These are phyloP conservation scores for Sturnira hondurensis DNA, from an alignment of 2,113 vertebrate species.

Conservation along the genomic window DNA sequence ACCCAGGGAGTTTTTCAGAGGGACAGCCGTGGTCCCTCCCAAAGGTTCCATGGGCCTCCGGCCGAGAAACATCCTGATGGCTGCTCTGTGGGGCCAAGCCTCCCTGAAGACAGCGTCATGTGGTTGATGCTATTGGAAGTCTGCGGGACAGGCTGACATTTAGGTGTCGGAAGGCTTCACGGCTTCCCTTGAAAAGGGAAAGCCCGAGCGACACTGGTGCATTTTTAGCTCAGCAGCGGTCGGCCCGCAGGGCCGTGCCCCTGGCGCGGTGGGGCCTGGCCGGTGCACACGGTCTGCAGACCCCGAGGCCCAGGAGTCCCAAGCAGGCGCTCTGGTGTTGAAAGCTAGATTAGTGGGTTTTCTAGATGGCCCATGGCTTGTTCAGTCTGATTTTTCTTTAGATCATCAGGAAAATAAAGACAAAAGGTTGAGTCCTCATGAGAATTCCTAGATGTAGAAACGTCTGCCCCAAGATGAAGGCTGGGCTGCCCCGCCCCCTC, in stretches of 20 bases:
- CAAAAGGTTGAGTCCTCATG: background rate
- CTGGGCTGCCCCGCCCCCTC: background rate
- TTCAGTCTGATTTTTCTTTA: background rate
- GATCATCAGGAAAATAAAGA: background rate
- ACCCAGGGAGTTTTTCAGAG: background rate
- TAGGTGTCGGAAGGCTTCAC: background rate
- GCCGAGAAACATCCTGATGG: background rate
- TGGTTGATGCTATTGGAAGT: background rate
- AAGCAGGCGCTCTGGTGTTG: accelerated
- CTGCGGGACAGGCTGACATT: background rate
- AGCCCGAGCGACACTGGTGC: accelerated
- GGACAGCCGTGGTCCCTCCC: accelerated
- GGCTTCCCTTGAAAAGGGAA: background rate
- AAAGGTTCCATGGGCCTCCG: accelerated
- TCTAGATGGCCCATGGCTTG: accelerated
- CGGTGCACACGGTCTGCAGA: background rate
- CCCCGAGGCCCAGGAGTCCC: background rate
- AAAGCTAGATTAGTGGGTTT: background rate
- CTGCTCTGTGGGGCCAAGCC: no score
- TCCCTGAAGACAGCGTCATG: background rate
- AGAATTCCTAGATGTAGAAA: background rate
- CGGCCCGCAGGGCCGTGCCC: accelerated
- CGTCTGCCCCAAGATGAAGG: background rate
- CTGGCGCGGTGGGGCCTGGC: background rate
- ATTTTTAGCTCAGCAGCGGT: background rate